Base-by-base conservation (phyloP, 1,140 invertebrate species). In the Drosophila kohkoa region DNA sequence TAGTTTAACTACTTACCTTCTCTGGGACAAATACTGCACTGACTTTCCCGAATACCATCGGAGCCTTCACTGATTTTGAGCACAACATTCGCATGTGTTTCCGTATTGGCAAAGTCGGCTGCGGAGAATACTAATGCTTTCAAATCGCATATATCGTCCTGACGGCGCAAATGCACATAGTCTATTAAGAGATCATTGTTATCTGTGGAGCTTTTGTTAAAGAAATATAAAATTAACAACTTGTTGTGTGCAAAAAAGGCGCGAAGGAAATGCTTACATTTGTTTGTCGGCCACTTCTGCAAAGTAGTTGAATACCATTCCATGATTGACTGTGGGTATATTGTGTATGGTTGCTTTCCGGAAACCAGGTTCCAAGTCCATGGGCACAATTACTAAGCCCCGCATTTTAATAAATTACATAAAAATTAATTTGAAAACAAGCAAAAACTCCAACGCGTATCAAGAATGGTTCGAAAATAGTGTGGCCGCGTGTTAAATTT, bases 301-400 rank as follows among this genome's bases (percentile, higher is more conserved):
- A 30, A 70, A 86, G 49, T 80, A 92, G 10, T 81, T 81, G 16
- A 76, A 91, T 5, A 92, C 75, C 68, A 90, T 90, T 32, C 77
- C 77, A 49, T 69, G 91, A 32, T 54, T 88, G 0, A 92, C 13
- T 1, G 16, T 25, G 15, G 91, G 91, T 54, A 92, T 64, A 20
- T 72, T 91, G 28, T 91, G 81, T 5, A 81, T 64, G 63, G 86
- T 77, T 10, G 87, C 91, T 57, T 89, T 92, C 1, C 78, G 85
- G 58, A 83, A 92, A 2, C 87, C 91, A 1, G 75, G 78, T 41
- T 92, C 91, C 46, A 92, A 32, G 54, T 91, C 87, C 70, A 92
- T 82, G 3, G 88, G 83, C 51, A 92, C 83, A 58, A 92, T 79
- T 13, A 91, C 79, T 58, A 91, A 76, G 38, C 85, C 83, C 35